Conservation (phyloP, 2,113 vertebrate species). For the Hiodon alosoides region DNA sequence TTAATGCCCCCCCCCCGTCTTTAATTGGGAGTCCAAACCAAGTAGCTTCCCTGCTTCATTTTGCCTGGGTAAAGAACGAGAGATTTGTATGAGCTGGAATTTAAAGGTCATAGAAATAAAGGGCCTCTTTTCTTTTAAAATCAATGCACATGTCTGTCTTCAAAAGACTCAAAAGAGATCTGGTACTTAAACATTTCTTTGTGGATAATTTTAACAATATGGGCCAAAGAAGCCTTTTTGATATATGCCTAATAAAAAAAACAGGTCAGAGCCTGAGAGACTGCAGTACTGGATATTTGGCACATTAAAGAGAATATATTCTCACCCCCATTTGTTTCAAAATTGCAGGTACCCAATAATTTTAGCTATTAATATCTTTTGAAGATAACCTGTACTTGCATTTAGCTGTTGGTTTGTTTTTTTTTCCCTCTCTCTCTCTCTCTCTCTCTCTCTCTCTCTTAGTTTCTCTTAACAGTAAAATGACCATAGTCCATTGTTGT, state of each 20-base stretch:
- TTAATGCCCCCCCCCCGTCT: constrained; percentile 20
- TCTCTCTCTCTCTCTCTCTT: too few species aligned
- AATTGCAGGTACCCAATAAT: background rate
- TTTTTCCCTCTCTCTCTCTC: too few species aligned
- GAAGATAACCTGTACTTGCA: too few species aligned
- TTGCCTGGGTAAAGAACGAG: background rate
- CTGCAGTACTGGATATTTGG: background rate
- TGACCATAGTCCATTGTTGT: too few species aligned
- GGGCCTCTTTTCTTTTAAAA: background rate
- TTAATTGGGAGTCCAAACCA: constrained; percentile 24
- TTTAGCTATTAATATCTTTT: background rate
- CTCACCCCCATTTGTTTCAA: background rate
- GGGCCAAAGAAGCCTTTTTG: background rate
- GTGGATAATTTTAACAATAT: background rate
- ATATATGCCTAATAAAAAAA: background rate
- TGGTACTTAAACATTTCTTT: background rate
- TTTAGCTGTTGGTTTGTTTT: too few species aligned
- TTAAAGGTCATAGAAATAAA: background rate
- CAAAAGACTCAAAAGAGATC: background rate
- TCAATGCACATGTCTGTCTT: background rate
- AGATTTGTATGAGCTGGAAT: constrained; percentile 3
- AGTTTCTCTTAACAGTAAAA: too few species aligned
- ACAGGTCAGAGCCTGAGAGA: background rate
- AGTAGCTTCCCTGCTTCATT: constrained; percentile 21
- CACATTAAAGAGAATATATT: too few species aligned